Conservation (phyloP, 92 coral and sea anemone species). For the Metridium senile region DNA sequence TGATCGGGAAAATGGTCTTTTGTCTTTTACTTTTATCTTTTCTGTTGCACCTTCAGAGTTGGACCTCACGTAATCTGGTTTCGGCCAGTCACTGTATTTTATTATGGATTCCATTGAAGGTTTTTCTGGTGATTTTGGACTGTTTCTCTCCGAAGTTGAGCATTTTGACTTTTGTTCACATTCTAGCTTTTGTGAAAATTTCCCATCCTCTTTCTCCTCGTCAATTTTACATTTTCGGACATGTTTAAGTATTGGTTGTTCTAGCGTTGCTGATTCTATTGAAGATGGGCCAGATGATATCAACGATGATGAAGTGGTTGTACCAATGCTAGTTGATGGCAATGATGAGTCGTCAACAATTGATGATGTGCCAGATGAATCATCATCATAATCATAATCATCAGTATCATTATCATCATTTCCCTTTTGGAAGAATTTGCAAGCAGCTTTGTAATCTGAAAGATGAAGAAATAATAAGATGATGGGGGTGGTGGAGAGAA, state of each 20-base stretch:
- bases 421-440: background rate
- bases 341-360: background rate
- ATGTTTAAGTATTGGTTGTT: background rate
- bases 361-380: slow-evolving; percentile 22
- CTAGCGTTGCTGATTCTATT: background rate
- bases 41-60: background rate
- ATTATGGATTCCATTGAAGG: background rate
- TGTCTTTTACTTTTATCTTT: background rate
- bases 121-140: background rate
- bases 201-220: background rate
- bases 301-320: background rate
- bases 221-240: background rate
- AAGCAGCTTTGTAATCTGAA: background rate
- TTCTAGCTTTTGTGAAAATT: background rate
- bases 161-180: background rate
- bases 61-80: background rate
- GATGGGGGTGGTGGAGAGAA: no score
- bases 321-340: background rate
- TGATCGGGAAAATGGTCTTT: background rate
- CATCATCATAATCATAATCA: slow-evolving; percentile 9
- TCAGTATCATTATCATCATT: slow-evolving; percentile 15
- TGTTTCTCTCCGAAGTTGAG: background rate
- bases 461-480: background rate
- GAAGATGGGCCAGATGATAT: background rate
- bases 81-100: background rate